phyloP scores from a whole-genome alignment of 2,797 vertebrate species.

The Borostomias antarcticus region DNA sequence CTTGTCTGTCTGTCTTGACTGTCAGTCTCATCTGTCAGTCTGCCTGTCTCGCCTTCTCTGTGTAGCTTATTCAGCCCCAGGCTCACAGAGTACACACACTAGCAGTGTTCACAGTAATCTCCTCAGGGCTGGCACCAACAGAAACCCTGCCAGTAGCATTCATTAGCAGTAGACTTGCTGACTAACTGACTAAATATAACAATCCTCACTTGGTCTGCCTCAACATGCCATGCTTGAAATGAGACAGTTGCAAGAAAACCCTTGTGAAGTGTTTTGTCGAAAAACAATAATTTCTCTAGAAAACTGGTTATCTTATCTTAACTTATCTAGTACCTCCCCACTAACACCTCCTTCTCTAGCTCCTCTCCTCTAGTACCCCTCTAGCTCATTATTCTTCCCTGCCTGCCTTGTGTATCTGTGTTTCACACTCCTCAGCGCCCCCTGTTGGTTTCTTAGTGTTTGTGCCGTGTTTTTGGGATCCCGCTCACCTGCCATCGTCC shows the following conservation, averaged over 20 bases:
- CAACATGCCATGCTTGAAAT: slow-evolving; percentile 63
- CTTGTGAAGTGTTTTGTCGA: slow-evolving; percentile 44
- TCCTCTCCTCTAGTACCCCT: too few species aligned
- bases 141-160: slow-evolving; percentile 76
- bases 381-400: too few species aligned
- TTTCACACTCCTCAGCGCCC: too few species aligned
- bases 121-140: slow-evolving; percentile 59
- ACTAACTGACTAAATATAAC: slow-evolving; percentile 80
- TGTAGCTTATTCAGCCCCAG: slow-evolving; percentile 42
- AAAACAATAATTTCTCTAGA: slow-evolving; percentile 1
- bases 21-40: too few species aligned
- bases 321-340: too few species aligned
- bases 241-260: slow-evolving; percentile 52
- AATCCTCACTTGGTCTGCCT: slow-evolving; percentile 57
- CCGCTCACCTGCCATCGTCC: too few species aligned
- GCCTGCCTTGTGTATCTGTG: too few species aligned
- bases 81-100: slow-evolving; percentile 65
- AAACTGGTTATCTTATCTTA: too few species aligned
- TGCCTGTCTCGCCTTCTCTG: slow-evolving; percentile 9
- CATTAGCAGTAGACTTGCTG: slow-evolving; percentile 75
- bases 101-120: slow-evolving; percentile 69
- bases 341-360: too few species aligned
- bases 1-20: slow-evolving; percentile 26
- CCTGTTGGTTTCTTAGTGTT: too few species aligned
- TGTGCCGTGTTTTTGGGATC: too few species aligned